Base-by-base conservation (phyloP, 2,113 vertebrate genomes). In the Ptilorrhoa leucosticta region DNA sequence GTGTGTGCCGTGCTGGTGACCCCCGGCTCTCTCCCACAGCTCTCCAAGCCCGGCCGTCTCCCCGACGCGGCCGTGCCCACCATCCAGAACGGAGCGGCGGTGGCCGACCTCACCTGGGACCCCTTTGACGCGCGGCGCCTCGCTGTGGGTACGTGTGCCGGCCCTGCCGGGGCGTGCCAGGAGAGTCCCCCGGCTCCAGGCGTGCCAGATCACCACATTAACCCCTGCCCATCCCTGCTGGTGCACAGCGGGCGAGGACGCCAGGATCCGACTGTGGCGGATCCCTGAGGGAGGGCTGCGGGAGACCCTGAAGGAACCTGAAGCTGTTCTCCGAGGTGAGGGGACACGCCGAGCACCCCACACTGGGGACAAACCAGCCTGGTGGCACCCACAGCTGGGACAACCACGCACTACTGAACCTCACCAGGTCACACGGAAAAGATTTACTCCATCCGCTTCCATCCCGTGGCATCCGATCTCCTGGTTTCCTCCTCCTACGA, bases 401-500 rank as follows among this genome's bases (percentile, higher is more conserved):
- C 33, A 12, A 2, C 50, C 35, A 23, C 0, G 0, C 16, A 15
- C 50, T 5, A 0, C 54, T 72, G 58, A 54, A 15, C 61, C 47
- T 93, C 39, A 2, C 69, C 98, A 97, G 99, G 99, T 60, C 99
- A 99, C 97, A 99, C 98, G 0, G 99, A 99, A 97, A 99, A 99
- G 97, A 99, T 99, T 95, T 99, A 99, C 97, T 99, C 99, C 54
- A 97, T 99, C 87, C 98, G 97, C 84, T 99, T 99, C 95, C 99
- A 99, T 95, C 99, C 99, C 0, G 17, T 98, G 96, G 99, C 99
- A 2, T 98, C 98, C 0, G 95, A 99, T 13, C 76, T 99, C 60
- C 96, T 99, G 87, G 99, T 98, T 14, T 99, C 99, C 39, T 99
- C 99, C 22, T 99, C 99, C 58, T 99, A 99, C 0, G 99, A 99